These are phyloP conservation scores for Saccostrea glomerata DNA, from an alignment of 1,140 invertebrate genomes.

Conservation along the genomic window DNA sequence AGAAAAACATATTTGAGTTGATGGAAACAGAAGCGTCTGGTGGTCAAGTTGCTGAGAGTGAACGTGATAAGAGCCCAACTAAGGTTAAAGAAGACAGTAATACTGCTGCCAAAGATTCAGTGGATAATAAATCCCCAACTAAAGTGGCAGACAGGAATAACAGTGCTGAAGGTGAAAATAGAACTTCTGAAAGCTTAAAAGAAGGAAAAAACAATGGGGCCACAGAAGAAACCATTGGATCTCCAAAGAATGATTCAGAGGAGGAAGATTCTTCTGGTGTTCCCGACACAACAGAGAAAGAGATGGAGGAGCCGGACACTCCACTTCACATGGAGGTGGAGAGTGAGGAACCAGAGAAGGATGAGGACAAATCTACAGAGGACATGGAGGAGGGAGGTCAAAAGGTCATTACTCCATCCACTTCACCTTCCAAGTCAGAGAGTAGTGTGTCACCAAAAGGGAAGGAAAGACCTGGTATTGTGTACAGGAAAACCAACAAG, in stretches of 20 bases:
- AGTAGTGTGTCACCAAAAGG: not conserved
- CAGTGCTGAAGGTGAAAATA: conserved; percentile 26
- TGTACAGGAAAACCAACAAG: conserved; percentile 17
- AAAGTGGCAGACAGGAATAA: not conserved
- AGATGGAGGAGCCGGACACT: not conserved
- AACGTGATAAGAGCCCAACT: not conserved
- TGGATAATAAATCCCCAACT: not conserved
- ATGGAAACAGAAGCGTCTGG: not conserved
- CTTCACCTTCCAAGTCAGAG: not conserved
- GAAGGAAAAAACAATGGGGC: not conserved
- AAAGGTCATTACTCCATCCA: not conserved
- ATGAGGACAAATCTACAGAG: conserved; percentile 41
- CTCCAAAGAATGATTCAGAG: not conserved
- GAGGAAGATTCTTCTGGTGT: conserved; percentile 11
- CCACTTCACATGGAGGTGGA: conserved; percentile 25
- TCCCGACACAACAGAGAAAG: conserved; percentile 4
- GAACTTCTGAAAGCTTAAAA: not conserved
- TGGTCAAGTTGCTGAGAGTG: conserved; percentile 5
- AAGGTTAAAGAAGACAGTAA: not conserved
- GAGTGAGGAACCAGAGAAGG: conserved; percentile 22
- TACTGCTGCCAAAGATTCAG: not conserved
- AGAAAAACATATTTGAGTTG: conserved; percentile 21
- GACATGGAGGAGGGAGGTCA: not conserved
- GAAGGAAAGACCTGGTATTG: not conserved
- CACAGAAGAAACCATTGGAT: not conserved